Conservation (phyloP, 2,113 vertebrate species). For the Hippocampus guttulatus region DNA sequence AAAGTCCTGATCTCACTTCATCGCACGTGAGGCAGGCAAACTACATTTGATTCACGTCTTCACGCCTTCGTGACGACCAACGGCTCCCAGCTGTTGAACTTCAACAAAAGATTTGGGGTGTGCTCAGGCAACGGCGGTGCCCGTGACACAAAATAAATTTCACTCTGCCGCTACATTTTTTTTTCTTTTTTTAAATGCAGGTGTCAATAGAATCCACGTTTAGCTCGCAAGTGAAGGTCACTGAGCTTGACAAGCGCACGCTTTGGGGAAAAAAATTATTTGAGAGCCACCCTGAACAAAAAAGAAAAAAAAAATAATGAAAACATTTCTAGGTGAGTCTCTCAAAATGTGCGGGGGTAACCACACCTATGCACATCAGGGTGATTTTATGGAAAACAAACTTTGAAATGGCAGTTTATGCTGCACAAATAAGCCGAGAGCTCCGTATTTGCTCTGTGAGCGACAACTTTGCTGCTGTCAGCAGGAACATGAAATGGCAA, state of each 20-base stretch:
- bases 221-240: background rate
- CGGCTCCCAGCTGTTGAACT: background rate
- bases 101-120: background rate
- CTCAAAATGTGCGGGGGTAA: no score
- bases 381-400: no score
- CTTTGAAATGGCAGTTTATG: no score
- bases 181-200: background rate
- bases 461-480: background rate
- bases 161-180: no score
- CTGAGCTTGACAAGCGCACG: background rate
- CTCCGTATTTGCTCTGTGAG: background rate
- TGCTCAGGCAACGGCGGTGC: background rate
- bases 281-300: background rate
- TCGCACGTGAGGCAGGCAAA: background rate
- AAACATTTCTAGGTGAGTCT: no score
- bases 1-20: conserved; percentile 6
- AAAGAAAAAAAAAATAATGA: no score
- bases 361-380: no score
- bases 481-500: background rate
- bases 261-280: background rate
- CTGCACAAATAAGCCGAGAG: no score
- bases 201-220: background rate
- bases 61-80: background rate
- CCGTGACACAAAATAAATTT: background rate
- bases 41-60: background rate